Base-by-base conservation (phyloP, 2,113 vertebrate species). In the Chunga burmeisteri region DNA sequence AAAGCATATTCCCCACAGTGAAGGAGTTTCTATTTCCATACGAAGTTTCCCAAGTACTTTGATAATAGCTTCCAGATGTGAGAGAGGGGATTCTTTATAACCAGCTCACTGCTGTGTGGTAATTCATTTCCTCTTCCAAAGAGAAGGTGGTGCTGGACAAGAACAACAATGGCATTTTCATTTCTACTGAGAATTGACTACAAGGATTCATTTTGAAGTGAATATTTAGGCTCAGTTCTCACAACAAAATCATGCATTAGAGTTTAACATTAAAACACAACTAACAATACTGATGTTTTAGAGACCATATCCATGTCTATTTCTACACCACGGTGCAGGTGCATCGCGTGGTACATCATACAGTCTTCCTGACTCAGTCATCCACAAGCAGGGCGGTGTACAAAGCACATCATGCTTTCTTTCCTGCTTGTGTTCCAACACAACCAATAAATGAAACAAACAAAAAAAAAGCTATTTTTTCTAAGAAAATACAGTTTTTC, bases 61-160 rank as follows among this genome's bases (percentile, higher is more conserved):
- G 36, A n/a, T 88, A 96, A 96, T 70, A 85, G 58, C 44, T 49
- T 94, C 87, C 94, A 95, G 81, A 95, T 94, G 81, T 72, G 56
- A 26, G 32, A 72, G 47, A 63, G 49, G 65, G 25, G 53, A 72
- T 82, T 79, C 78, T 58, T 90, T 86, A 85, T 7, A 85, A 87
- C 38, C 56, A 91, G 30, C 34, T 85, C 73, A 85, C 20, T 68
- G 61, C 20, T 77, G 42, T 47, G 47, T 34, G 68, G 56, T 79
- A 87, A 89, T 72, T 94, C 13, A 89, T 84, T 91, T 96, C 77
- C 47, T 95, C 72, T 59, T 67, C 77, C 73, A 94, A 73, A 81
- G 72, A 91, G 30, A 16, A 82, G 59, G n/a, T 86, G 36, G 47
- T 71, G 68, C 56, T 88, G 47, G 47, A 83, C 58, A 94, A 62